Evolutionary conservation across 1,140 invertebrate genomes (phyloP).

Genomic region (Drosophila hydei): DNA sequence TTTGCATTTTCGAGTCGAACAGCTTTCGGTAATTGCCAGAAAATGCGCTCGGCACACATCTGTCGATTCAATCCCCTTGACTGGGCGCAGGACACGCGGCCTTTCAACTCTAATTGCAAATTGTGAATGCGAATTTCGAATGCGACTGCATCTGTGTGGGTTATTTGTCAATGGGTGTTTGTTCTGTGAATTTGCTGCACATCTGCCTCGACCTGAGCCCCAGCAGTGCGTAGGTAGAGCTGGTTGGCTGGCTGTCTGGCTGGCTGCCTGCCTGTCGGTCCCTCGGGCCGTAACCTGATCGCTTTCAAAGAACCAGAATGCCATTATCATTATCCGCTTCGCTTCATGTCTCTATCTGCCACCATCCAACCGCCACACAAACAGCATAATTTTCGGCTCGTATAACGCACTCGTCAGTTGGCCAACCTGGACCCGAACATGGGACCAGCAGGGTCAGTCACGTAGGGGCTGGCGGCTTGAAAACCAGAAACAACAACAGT

Average conservation of each 20-base stretch:
- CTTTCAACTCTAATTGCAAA: conserved; percentile 42
- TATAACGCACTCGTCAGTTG: conserved; percentile 54
- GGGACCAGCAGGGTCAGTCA: conserved; percentile 54
- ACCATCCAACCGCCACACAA: conserved; percentile 34
- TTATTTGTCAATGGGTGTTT: conserved; percentile 5
- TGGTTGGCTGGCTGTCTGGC: conserved; percentile 42
- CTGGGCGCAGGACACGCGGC: conserved; percentile 32
- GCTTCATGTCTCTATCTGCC: conserved; percentile 76
- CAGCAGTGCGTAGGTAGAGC: conserved; percentile 58
- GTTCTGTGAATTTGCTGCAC: conserved; percentile 28
- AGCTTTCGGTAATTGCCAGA: conserved; percentile 33
- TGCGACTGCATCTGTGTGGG: conserved; percentile 32
- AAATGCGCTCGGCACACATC: conserved; percentile 23
- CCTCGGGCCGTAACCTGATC: conserved; percentile 65
- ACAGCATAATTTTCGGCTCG: conserved; percentile 70
- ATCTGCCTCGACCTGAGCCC: conserved; percentile 1
- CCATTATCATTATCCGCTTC: conserved; percentile 78
- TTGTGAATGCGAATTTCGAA: conserved; percentile 22
- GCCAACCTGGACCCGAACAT: conserved; percentile 6
- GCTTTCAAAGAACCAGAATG: conserved; percentile 71
- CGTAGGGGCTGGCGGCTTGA: conserved; percentile 44
- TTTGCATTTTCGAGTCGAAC: conserved; percentile 40
- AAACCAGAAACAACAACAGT: conserved; percentile 40
- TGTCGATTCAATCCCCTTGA: conserved; percentile 32
- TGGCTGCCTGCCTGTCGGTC: conserved; percentile 41